Percentiles rank a stretch among this genome's conserved stretches.
Evolutionary conservation across 2,888 invertebrate species (phyloP).

Genomic region (Cantharis nigra): DNA sequence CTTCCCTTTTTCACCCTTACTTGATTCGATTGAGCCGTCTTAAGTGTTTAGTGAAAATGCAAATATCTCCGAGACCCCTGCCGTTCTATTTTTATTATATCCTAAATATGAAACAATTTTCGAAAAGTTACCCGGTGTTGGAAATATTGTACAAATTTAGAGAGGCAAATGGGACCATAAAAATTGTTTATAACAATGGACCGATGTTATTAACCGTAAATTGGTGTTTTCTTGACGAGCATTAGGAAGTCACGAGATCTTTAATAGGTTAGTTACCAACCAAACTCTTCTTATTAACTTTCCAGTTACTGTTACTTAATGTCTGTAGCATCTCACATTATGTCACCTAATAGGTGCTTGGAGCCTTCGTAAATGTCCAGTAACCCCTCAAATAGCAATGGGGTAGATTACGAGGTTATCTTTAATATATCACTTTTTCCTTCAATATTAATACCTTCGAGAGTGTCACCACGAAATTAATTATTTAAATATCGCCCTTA

Average conservation of each 20-base stretch:
- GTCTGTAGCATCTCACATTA: neutral
- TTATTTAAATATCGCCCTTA: neutral
- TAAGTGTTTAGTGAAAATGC: neutral
- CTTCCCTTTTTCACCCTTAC: neutral
- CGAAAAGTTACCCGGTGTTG: neutral
- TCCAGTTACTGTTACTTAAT: neutral
- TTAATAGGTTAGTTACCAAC: neutral
- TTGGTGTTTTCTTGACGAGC: neutral
- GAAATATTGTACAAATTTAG: neutral
- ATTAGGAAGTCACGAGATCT: neutral
- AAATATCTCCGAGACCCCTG: neutral
- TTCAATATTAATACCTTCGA: neutral
- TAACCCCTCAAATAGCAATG: neutral
- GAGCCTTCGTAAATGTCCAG: constrained; percentile 1
- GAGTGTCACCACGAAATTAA: neutral
- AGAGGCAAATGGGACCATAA: neutral
- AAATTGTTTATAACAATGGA: neutral
- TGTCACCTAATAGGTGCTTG: constrained; percentile 1
- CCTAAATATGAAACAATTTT: neutral
- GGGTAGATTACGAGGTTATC: neutral
- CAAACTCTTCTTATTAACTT: constrained; percentile 4
- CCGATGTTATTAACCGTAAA: neutral
- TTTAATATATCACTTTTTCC: neutral
- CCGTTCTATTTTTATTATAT: neutral
- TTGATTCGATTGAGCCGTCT: neutral